These are phyloP conservation scores for Malacosoma neustria DNA, from an alignment of 2,888 invertebrate genomes.

Conservation along the genomic window DNA sequence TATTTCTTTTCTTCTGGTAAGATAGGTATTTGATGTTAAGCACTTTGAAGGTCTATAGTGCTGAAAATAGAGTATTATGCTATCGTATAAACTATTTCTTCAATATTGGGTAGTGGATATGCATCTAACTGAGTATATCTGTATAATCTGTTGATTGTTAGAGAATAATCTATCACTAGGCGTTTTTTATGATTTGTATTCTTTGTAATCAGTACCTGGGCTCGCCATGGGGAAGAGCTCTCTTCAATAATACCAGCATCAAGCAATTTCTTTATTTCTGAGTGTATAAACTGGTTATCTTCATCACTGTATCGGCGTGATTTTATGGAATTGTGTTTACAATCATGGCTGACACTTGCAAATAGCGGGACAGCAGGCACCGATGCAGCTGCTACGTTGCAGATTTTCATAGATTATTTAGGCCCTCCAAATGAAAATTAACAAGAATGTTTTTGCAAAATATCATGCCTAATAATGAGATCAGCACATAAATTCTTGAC, in stretches of 20 bases:
- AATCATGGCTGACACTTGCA: background rate
- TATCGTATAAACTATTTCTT: slow-evolving; percentile 6
- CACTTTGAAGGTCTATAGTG: background rate
- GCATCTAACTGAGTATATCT: slow-evolving; percentile 15
- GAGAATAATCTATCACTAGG: slow-evolving; percentile 18
- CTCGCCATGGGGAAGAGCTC: slow-evolving; percentile 11
- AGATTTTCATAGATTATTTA: background rate
- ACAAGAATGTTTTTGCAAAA: background rate
- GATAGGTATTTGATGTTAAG: slow-evolving; percentile 3
- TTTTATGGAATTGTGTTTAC: background rate
- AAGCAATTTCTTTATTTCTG: background rate
- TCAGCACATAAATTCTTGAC: background rate
- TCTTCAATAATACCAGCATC: background rate
- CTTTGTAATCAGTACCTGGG: slow-evolving; percentile 15
- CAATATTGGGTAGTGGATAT: slow-evolving; percentile 14
- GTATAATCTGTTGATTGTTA: slow-evolving; percentile 19
- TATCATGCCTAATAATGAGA: background rate
- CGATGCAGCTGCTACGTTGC: background rate
- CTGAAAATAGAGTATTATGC: background rate
- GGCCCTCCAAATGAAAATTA: background rate
- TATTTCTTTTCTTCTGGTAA: background rate
- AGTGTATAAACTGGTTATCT: background rate
- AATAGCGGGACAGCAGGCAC: background rate
- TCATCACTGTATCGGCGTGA: background rate
- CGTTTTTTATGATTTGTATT: slow-evolving; percentile 13